Evolutionary conservation across 2,888 invertebrate genomes (phyloP).

Genomic region (Mesorhabditis sp.): DNA sequence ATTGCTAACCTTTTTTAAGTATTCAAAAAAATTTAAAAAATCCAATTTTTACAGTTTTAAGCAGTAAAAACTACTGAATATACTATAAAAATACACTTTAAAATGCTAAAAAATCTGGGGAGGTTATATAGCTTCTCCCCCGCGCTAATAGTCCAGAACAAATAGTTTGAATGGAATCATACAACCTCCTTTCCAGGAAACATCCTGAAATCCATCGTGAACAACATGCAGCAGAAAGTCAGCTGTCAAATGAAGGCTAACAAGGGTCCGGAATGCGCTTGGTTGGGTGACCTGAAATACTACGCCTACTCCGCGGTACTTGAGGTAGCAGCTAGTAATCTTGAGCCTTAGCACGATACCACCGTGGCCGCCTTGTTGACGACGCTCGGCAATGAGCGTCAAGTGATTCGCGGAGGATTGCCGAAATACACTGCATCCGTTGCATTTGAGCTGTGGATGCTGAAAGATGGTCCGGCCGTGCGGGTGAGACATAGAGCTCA

Average conservation of each 20-base stretch:
- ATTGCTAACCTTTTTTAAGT: no score
- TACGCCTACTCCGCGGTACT: conserved; percentile 53
- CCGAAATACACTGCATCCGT: conserved; percentile 53
- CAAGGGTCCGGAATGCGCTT: conserved; percentile 30
- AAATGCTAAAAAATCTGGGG: no score
- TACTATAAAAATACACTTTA: no score
- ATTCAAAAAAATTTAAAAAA: no score
- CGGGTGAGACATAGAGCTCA: conserved; percentile 19
- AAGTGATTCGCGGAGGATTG: conserved; percentile 47
- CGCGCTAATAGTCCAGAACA: no score
- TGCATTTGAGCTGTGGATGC: conserved; percentile 48
- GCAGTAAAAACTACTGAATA: no score
- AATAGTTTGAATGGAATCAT: no score
- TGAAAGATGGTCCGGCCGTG: conserved; percentile 40
- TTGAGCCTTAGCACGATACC: conserved; percentile 46
- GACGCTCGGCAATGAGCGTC: conserved; percentile 51
- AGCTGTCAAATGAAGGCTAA: conserved; percentile 22
- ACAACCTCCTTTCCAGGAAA: conserved; percentile 12
- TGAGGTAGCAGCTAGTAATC: conserved; percentile 7
- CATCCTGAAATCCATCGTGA: conserved; percentile 25
- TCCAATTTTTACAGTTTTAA: no score
- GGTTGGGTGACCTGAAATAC: conserved; percentile 45
- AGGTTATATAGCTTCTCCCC: no score
- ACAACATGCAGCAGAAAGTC: conserved; percentile 29
- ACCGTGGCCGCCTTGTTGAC: conserved; percentile 50